phyloP scores from a whole-genome alignment of 2,888 invertebrate species.

The Patella ulyssiponensis region DNA sequence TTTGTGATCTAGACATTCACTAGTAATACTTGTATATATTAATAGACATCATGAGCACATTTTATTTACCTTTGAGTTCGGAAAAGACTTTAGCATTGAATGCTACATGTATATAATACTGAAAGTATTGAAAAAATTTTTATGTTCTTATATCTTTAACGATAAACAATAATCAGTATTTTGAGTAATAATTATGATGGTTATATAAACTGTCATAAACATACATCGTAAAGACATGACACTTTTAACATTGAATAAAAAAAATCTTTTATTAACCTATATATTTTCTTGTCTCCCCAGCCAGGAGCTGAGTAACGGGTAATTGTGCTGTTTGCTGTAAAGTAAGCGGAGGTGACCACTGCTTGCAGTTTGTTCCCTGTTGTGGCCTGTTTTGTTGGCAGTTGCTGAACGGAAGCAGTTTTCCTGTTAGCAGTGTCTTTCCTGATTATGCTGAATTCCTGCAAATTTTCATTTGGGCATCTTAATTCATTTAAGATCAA shows the following conservation, averaged over 20 bases:
- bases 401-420: neutral
- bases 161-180: too few relatives aligned
- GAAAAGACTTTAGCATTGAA: too few relatives aligned
- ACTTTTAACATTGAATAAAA: neutral
- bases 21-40: too few relatives aligned
- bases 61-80: too few relatives aligned
- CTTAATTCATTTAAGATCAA: too few relatives aligned
- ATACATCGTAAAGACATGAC: constrained; percentile 13
- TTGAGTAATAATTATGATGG: too few relatives aligned
- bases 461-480: too few relatives aligned
- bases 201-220: neutral
- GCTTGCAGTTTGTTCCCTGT: constrained; percentile 9
- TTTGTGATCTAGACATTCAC: too few relatives aligned
- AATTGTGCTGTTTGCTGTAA: constrained; percentile 7
- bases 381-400: neutral
- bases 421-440: constrained; percentile 4
- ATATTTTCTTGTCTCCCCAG: constrained; percentile 11
- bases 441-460: neutral
- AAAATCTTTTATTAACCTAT: constrained; percentile 6
- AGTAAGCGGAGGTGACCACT: neutral
- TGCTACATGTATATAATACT: too few relatives aligned
- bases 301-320: constrained; percentile 9
- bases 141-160: too few relatives aligned
- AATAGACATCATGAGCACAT: too few relatives aligned
- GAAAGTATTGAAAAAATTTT: too few relatives aligned